phyloP scores from a whole-genome alignment of 2,797 vertebrate genomes.

The Mycteria americana region DNA sequence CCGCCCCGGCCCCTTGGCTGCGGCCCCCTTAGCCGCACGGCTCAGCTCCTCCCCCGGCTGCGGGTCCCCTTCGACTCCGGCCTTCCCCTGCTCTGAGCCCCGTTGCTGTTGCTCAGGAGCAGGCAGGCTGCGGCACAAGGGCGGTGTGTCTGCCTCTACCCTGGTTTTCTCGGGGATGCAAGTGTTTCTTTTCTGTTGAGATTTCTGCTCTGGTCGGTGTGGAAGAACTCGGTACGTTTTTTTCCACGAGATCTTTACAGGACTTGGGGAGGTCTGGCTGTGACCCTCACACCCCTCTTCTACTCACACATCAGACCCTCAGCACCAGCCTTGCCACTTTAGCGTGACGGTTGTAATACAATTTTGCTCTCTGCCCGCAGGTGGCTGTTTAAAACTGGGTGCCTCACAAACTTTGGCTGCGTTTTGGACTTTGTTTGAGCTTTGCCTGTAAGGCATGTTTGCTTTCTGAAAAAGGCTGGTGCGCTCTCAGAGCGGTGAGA shows the following conservation, averaged over 20 bases:
- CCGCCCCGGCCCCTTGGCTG: background rate
- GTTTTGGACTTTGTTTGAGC: background rate
- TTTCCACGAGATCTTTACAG: accelerated
- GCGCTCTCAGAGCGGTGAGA: background rate
- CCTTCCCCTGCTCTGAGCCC: background rate
- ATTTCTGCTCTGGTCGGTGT: accelerated
- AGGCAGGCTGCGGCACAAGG: background rate
- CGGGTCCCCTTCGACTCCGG: background rate
- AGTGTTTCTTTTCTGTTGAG: accelerated
- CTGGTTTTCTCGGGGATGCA: accelerated
- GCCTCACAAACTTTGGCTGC: background rate
- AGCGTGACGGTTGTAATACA: accelerated
- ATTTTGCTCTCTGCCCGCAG: background rate
- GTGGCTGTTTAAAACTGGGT: background rate
- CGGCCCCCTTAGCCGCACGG: background rate
- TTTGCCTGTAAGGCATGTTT: background rate
- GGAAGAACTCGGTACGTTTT: accelerated
- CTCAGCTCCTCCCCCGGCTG: background rate
- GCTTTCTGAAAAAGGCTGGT: no score
- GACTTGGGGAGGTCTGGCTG: no score
- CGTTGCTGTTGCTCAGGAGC: background rate
- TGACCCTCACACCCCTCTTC: background rate
- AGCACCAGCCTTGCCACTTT: accelerated
- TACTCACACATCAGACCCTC: accelerated
- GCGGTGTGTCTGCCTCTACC: no score